Percentiles rank a stretch among this genome's conserved stretches.
phyloP scores from a whole-genome alignment of 2,888 invertebrate genomes.

The Unio pictorum region DNA sequence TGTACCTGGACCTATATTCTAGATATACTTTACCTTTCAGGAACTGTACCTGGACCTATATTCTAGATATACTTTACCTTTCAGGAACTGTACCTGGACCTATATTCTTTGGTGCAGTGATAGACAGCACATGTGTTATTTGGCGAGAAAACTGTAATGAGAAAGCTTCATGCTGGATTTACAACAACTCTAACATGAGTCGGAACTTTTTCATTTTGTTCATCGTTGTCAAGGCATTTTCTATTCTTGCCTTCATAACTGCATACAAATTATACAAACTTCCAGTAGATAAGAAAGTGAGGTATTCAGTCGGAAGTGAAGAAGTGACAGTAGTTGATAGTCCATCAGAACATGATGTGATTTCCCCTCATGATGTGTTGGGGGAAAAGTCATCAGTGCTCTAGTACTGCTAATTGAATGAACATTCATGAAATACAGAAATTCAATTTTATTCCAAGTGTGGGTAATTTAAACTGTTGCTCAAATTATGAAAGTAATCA shows the following conservation, averaged over 20 bases:
- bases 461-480: no score
- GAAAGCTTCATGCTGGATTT: conserved; percentile 43
- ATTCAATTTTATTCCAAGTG: no score
- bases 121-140: conserved; percentile 42
- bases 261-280: conserved; percentile 43
- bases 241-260: conserved; percentile 33
- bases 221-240: conserved; percentile 28
- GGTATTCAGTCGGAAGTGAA: no score
- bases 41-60: conserved; percentile 46
- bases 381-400: no score
- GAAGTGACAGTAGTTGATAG: no score
- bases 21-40: conserved; percentile 18
- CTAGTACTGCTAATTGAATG: no score
- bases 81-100: conserved; percentile 47
- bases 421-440: no score
- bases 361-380: no score
- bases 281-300: conserved; percentile 7
- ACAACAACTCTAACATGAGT: conserved; percentile 39
- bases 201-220: conserved; percentile 40
- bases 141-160: conserved; percentile 67
- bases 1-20: no score
- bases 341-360: no score
- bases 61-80: conserved; percentile 20
- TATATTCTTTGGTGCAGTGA: conserved; percentile 42
- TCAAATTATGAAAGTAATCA: no score